These are phyloP conservation scores for Volucella inanis DNA, from an alignment of 2,888 invertebrate genomes.

Conservation along the genomic window DNA sequence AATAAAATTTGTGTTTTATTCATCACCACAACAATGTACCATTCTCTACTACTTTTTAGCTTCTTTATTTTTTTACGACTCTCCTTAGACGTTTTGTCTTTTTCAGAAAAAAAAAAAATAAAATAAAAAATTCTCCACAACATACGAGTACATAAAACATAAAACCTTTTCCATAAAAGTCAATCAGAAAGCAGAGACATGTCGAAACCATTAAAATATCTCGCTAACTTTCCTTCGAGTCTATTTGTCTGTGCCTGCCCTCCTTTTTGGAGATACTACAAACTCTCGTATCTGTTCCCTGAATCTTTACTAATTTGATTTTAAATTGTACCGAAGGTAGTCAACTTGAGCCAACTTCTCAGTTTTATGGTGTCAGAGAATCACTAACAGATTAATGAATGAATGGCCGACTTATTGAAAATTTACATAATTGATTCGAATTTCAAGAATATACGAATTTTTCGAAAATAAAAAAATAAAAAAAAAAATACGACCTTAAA, in stretches of 20 bases:
- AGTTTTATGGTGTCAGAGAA: conserved; percentile 16
- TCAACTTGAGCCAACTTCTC: neutral
- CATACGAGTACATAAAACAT: too few relatives aligned
- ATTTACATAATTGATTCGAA: conserved; percentile 66
- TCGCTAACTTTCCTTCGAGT: conserved; percentile 26
- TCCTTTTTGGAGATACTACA: too few relatives aligned
- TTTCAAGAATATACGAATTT: conserved; percentile 36
- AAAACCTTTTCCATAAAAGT: conserved; percentile 26
- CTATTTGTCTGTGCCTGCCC: conserved; percentile 5
- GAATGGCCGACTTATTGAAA: conserved; percentile 8
- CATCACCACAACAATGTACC: neutral
- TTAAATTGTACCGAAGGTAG: neutral
- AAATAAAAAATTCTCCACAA: conserved; percentile 15
- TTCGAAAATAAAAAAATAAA: neutral
- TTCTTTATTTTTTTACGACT: conserved; percentile 17
- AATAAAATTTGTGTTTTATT: conserved; percentile 15
- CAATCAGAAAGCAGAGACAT: conserved; percentile 14
- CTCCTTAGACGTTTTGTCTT: conserved; percentile 42
- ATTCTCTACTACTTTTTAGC: neutral
- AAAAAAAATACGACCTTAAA: neutral
- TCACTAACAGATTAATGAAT: conserved; percentile 32
- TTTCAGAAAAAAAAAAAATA: neutral
- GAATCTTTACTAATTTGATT: conserved; percentile 51
- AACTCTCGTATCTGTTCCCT: conserved; percentile 33
- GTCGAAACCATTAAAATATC: conserved; percentile 58